Conservation (phyloP, 2,888 invertebrate genomes). For the Perizoma affinitatum region DNA sequence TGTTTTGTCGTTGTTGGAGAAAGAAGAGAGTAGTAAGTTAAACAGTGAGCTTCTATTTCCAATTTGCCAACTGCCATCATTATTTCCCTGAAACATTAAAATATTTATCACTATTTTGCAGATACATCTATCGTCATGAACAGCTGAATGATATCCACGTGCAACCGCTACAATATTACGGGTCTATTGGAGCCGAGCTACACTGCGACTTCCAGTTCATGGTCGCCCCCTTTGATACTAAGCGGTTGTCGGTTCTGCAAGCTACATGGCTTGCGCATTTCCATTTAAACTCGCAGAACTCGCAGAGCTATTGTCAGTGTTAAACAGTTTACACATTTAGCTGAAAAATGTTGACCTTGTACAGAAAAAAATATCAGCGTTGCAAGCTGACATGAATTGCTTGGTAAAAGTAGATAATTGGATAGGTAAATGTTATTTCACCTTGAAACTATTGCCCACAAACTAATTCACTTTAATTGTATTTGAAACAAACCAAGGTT, state of each 20-base stretch:
- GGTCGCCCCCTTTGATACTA: no score
- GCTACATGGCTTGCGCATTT: no score
- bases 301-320: no score
- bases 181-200: no score
- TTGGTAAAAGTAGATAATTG: constrained; percentile 6
- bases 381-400: constrained; percentile 3
- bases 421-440: constrained; percentile 12
- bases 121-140: not conserved
- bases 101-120: constrained; percentile 6
- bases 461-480: constrained; percentile 15
- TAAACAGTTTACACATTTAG: not conserved
- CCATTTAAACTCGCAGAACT: no score
- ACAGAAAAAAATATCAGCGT: not conserved
- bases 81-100: constrained; percentile 66
- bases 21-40: constrained; percentile 74
- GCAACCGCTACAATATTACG: no score
- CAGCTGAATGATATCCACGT: no score
- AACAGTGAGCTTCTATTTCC: constrained; percentile 86
- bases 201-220: no score
- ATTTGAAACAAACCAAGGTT: constrained; percentile 22
- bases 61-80: constrained; percentile 80
- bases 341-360: constrained; percentile 13
- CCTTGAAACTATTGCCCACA: constrained; percentile 27
- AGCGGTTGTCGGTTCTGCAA: no score
- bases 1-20: constrained; percentile 74